Evolutionary conservation across 2,888 invertebrate genomes (phyloP), one percentile per base, ranked within the genome.

Genomic region (Leptodirus hochenwartii): DNA sequence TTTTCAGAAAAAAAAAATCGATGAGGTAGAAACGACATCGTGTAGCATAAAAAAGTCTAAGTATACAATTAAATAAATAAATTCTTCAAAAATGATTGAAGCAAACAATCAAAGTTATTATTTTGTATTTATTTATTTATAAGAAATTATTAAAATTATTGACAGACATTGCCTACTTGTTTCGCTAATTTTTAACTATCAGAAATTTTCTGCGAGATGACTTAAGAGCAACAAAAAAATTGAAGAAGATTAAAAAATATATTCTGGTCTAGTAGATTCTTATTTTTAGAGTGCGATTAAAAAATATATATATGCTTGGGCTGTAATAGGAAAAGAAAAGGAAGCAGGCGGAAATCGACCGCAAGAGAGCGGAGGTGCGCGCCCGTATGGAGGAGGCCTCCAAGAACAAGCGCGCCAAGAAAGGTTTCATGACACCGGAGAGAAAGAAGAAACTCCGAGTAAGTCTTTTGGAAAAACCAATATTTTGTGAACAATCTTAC

Each of bases 401-500:
- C 60, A 87, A 88, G 59, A 88, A 87, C 58, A 95, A 95, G 68
- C 93, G 91, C 69, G 90, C 88, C 58, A 96, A 96, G 81, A 96
- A 95, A 69, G 96, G 96, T 74, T 95, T 96, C 78, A 93, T 93
- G 88, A 93, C 96, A 53, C 93, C 95, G 39, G 95, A 96, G 66
- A 90, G 96, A 66, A 96, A 96, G 84, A 96, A 95, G 85, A 93
- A 95, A 64, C 87, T 96, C 56, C 81, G 95, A 75, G 93, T 93
- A 56, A 69, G 80, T 67, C 27, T 13, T 11, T n/a, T n/a, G n/a
- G n/a, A n/a, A n/a, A n/a, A n/a, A n/a, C n/a, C n/a, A n/a, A n/a
- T n/a, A n/a, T 17, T 4, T 16, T 17, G n/a, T n/a, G n/a, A n/a
- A n/a, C n/a, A n/a, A 22, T 22, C n/a, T n/a, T n/a, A n/a, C n/a